phyloP scores from a whole-genome alignment of 2,113 vertebrate species.

The Amphiprion percula region DNA sequence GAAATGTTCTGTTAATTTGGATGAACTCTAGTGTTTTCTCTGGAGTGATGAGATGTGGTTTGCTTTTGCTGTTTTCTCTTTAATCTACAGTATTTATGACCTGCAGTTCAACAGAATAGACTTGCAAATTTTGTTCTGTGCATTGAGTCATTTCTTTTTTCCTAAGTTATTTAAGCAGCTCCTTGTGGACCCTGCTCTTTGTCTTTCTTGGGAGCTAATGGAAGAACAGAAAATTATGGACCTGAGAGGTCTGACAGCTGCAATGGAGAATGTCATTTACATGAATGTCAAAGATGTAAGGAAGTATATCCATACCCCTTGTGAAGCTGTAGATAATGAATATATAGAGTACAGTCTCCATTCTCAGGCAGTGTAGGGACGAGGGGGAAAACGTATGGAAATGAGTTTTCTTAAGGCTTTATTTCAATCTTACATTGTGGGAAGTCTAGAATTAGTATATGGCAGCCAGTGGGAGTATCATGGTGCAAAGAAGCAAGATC shows the following conservation, averaged over 20 bases:
- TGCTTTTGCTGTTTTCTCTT: slow-evolving; percentile 9
- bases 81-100: slow-evolving; percentile 3
- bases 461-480: slow-evolving; percentile 40
- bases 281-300: slow-evolving; percentile 63
- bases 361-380: slow-evolving; percentile 18
- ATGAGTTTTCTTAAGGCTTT: slow-evolving; percentile 48
- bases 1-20: background rate
- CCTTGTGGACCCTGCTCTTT: slow-evolving; percentile 22
- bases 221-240: slow-evolving; percentile 21
- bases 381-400: slow-evolving; percentile 32
- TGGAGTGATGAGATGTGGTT: background rate
- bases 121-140: slow-evolving; percentile 7
- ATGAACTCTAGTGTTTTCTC: background rate
- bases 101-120: background rate
- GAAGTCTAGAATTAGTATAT: slow-evolving; percentile 30
- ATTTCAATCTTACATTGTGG: slow-evolving; percentile 44
- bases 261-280: slow-evolving; percentile 49
- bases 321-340: slow-evolving; percentile 44
- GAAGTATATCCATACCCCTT: slow-evolving; percentile 10
- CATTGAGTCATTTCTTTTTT: slow-evolving; percentile 4
- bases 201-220: slow-evolving; percentile 25
- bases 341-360: slow-evolving; percentile 19
- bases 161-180: slow-evolving; percentile 16
- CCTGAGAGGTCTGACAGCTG: slow-evolving; percentile 34
- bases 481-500: slow-evolving; percentile 28